Percentiles rank a stretch among this genome's conserved stretches.
These are phyloP conservation scores for Magallana ariakensis DNA, from an alignment of 1,140 invertebrate species.

Conservation along the genomic window DNA sequence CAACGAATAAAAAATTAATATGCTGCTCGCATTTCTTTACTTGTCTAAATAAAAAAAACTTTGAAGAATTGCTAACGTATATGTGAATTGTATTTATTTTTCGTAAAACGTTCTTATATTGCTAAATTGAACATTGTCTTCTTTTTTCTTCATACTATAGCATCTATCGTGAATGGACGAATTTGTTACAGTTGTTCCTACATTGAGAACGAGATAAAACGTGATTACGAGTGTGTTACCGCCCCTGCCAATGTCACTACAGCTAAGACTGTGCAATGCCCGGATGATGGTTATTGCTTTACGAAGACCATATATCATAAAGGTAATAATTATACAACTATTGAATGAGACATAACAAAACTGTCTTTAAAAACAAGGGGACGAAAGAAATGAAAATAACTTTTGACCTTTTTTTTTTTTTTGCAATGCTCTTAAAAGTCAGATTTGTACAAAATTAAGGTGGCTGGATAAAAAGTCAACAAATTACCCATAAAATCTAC, in stretches of 20 bases:
- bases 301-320: not conserved
- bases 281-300: not conserved
- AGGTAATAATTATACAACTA: not conserved
- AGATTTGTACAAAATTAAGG: no score
- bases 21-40: no score
- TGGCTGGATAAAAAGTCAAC: no score
- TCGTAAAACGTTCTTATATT: no score
- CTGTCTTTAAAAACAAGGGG: not conserved
- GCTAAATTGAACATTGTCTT: not conserved
- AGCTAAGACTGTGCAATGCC: not conserved
- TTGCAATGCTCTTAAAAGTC: no score
- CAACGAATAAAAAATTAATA: no score
- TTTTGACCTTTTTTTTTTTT: no score
- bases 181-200: conserved; percentile 3
- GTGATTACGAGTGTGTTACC: not conserved
- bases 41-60: no score
- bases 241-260: not conserved
- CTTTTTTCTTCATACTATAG: not conserved
- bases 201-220: not conserved
- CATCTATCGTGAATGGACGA: not conserved
- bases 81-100: no score
- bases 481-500: no score
- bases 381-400: no score
- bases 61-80: not conserved
- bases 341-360: not conserved